These are phyloP conservation scores for Cheilosia soror DNA, from an alignment of 2,888 invertebrate species.

Conservation along the genomic window DNA sequence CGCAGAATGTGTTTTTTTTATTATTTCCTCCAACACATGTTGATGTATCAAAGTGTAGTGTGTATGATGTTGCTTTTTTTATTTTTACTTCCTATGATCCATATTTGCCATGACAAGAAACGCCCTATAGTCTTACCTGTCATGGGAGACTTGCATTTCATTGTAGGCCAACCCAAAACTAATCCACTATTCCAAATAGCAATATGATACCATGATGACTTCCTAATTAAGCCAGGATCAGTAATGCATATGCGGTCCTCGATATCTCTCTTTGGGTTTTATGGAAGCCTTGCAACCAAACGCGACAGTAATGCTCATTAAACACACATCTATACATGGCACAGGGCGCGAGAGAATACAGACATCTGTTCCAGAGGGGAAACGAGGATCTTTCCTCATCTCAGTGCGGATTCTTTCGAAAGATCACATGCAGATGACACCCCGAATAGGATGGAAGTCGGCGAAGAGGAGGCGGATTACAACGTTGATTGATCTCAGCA, in stretches of 20 bases:
- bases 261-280: slow-evolving; percentile 22
- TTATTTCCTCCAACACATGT: slow-evolving; percentile 50
- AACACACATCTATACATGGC: slow-evolving; percentile 60
- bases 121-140: slow-evolving; percentile 54
- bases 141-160: slow-evolving; percentile 66
- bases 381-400: slow-evolving; percentile 43
- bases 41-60: neutral
- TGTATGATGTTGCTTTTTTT: neutral
- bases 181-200: slow-evolving; percentile 36
- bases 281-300: slow-evolving; percentile 46
- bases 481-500: slow-evolving; percentile 75
- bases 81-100: slow-evolving; percentile 22
- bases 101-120: slow-evolving; percentile 14
- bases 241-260: slow-evolving; percentile 31
- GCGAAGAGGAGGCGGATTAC: slow-evolving; percentile 56
- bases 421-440: slow-evolving; percentile 65
- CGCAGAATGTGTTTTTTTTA: slow-evolving; percentile 24
- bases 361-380: slow-evolving; percentile 67
- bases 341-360: slow-evolving; percentile 46
- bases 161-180: slow-evolving; percentile 32
- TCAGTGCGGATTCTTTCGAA: slow-evolving; percentile 60
- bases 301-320: slow-evolving; percentile 75
- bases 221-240: slow-evolving; percentile 71
- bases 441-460: slow-evolving; percentile 20
- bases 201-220: slow-evolving; percentile 71